Evolutionary conservation across 1,140 invertebrate genomes (phyloP).

Genomic region (Linepithema humile): DNA sequence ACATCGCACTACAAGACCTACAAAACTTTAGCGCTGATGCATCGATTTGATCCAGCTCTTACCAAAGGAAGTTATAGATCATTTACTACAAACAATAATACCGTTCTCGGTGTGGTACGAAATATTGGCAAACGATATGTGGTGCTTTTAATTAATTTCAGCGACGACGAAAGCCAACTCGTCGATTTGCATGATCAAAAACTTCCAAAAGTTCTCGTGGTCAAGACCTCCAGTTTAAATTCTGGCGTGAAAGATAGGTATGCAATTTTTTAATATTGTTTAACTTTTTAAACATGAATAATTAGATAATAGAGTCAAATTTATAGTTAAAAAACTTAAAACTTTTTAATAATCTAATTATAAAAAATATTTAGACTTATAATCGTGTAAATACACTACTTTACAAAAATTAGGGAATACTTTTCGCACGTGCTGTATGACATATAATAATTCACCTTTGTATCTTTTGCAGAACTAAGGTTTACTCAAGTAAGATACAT

Average conservation of each 20-base stretch:
- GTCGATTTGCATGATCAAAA: conserved; percentile 77
- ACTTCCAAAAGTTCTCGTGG: neutral
- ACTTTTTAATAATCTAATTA: too few species aligned
- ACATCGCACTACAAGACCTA: conserved; percentile 85
- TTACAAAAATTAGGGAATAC: too few species aligned
- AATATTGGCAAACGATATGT: conserved; percentile 78
- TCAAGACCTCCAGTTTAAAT: neutral
- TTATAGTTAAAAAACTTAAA: too few species aligned
- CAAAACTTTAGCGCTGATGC: conserved; percentile 80
- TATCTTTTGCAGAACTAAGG: neutral
- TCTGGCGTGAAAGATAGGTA: neutral
- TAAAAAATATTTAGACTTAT: too few species aligned
- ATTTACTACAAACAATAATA: conserved; percentile 73
- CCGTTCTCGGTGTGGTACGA: conserved; percentile 63
- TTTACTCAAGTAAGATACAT: neutral
- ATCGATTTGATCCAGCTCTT: conserved; percentile 77
- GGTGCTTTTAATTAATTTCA: conserved; percentile 84
- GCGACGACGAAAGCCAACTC: conserved; percentile 68
- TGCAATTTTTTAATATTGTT: neutral
- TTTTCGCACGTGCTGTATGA: too few species aligned
- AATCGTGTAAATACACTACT: too few species aligned
- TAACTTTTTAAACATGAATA: neutral
- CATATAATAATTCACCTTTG: neutral
- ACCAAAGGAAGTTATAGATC: conserved; percentile 78
- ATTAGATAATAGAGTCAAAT: neutral